These are phyloP conservation scores for Semotilus atromaculatus DNA, from an alignment of 2,797 vertebrate genomes.

Conservation along the genomic window DNA sequence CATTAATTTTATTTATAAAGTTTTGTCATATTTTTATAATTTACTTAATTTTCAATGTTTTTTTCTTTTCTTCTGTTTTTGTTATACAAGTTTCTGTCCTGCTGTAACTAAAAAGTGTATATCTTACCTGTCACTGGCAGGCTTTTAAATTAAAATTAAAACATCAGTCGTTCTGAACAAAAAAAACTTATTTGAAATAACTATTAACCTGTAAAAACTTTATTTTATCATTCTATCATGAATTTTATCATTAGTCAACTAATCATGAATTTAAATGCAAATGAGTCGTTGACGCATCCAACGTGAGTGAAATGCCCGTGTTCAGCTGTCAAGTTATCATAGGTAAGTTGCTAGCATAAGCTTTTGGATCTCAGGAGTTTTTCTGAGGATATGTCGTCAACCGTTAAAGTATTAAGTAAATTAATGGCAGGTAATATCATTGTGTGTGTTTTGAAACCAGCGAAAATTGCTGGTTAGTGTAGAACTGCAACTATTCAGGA, in stretches of 20 bases:
- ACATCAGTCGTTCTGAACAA: no score
- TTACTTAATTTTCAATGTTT: background rate
- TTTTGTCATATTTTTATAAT: background rate
- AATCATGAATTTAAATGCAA: background rate
- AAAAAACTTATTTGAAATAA: no score
- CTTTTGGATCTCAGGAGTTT: background rate
- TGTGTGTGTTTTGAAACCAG: background rate
- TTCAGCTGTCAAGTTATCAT: background rate
- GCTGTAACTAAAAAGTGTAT: background rate
- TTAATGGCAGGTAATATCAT: background rate
- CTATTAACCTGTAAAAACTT: background rate
- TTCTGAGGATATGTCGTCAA: background rate
- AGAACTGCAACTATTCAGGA: background rate
- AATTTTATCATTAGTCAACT: no score
- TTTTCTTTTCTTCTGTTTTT: background rate
- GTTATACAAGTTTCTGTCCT: background rate
- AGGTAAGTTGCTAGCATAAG: background rate
- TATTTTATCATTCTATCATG: background rate
- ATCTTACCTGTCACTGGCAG: background rate
- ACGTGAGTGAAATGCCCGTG: background rate
- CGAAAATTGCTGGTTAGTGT: background rate
- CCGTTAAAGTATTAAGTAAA: background rate
- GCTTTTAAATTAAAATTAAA: background rate
- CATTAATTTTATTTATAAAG: background rate
- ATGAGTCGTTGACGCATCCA: background rate